These are phyloP conservation scores for Escarpia spicata DNA, from an alignment of 2,888 invertebrate genomes.

Conservation along the genomic window DNA sequence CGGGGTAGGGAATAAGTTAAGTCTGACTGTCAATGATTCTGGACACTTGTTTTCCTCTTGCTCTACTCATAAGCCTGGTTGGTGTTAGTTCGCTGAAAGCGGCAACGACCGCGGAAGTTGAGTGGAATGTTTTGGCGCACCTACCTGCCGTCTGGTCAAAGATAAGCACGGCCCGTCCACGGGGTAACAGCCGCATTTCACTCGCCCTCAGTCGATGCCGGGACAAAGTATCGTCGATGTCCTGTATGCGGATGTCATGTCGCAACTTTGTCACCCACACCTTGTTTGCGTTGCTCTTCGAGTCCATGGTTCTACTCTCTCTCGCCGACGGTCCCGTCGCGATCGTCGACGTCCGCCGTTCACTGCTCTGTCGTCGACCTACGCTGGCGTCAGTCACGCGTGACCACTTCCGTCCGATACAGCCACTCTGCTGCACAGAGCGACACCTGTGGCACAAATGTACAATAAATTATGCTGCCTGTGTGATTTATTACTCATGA, in stretches of 20 bases:
- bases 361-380: background rate
- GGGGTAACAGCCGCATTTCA: background rate
- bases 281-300: background rate
- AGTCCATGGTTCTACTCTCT: background rate
- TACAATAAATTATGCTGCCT: background rate
- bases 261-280: background rate
- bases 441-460: background rate
- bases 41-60: background rate
- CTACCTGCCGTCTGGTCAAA: background rate
- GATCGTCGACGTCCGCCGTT: background rate
- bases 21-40: background rate
- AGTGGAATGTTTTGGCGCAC: background rate
- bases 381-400: background rate
- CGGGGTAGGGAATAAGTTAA: background rate
- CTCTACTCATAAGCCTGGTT: background rate
- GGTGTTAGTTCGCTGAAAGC: background rate
- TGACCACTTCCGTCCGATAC: background rate
- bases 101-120: background rate
- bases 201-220: slow-evolving; percentile 1
- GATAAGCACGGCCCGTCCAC: background rate
- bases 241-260: background rate
- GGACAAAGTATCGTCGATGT: background rate
- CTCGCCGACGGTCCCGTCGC: background rate
- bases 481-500: background rate
- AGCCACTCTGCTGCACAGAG: background rate